Percentiles rank a stretch among this genome's conserved stretches.
Conservation (phyloP, 2,113 vertebrate species). For the Semnornis frantzii region DNA sequence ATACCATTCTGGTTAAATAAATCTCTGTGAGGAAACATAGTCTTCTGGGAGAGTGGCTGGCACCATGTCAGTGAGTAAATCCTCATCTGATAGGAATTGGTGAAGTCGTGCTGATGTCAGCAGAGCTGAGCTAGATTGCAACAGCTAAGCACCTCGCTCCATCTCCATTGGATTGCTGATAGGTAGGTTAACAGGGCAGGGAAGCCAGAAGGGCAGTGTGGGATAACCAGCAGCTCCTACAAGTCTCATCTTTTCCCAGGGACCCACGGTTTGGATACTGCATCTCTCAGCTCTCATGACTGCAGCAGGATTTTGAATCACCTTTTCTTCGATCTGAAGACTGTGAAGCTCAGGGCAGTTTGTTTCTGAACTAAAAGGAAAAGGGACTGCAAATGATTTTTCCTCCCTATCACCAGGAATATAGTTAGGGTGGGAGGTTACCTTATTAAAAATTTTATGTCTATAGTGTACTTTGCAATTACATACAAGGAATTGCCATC, state of each 20-base stretch:
- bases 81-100: background rate
- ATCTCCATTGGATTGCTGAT: background rate
- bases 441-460: background rate
- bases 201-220: background rate
- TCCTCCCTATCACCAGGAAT: background rate
- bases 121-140: background rate
- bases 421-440: background rate
- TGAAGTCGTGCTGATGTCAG: background rate
- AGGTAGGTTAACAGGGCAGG: background rate
- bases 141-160: background rate
- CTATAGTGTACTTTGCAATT: background rate
- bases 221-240: background rate
- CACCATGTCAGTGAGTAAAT: fast-evolving
- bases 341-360: background rate
- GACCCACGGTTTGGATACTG: background rate
- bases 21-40: background rate
- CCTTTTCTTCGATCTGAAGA: background rate
- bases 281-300: background rate
- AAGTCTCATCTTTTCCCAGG: background rate
- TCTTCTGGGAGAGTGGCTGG: background rate
- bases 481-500: background rate
- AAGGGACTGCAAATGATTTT: background rate
- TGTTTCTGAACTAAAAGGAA: background rate
- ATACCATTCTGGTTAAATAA: background rate
- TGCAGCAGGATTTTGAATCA: background rate